Evolutionary conservation across 2,797 vertebrate genomes (phyloP).

Genomic region (Capromys pilorides): DNA sequence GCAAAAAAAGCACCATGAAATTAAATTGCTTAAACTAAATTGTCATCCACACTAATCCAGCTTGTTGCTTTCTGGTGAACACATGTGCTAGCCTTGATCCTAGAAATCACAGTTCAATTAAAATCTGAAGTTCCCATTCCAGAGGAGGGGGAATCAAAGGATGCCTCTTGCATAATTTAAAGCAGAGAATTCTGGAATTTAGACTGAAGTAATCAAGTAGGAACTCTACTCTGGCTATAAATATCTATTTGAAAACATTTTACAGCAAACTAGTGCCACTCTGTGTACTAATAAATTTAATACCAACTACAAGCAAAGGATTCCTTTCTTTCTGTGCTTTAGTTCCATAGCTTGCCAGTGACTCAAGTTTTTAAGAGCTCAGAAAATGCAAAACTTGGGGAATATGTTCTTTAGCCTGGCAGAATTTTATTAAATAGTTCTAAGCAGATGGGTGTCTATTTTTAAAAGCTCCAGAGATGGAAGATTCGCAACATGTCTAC

Average conservation of each 20-base stretch:
- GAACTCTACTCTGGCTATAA: constrained; percentile 57
- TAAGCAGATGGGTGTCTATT: constrained; percentile 73
- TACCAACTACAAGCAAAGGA: background rate
- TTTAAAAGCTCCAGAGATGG: constrained; percentile 57
- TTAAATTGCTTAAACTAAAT: background rate
- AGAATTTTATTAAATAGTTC: constrained; percentile 66
- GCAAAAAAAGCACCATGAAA: background rate
- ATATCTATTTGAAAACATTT: constrained; percentile 57
- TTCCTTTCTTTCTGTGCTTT: background rate
- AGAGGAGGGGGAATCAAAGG: background rate
- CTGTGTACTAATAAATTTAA: constrained; percentile 59
- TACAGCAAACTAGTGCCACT: constrained; percentile 51
- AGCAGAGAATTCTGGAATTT: constrained; percentile 43
- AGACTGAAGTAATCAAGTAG: constrained; percentile 39
- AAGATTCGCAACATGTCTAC: background rate
- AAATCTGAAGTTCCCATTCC: constrained; percentile 10
- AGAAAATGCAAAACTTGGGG: constrained; percentile 47
- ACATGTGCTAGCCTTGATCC: background rate
- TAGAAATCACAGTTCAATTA: constrained; percentile 19
- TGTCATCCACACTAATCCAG: background rate
- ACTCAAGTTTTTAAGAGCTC: background rate
- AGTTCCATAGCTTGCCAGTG: background rate
- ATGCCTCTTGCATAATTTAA: constrained; percentile 25
- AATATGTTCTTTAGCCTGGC: constrained; percentile 31
- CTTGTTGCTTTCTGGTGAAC: background rate